These are phyloP conservation scores for Rhinolophus ferrumequinum DNA, from an alignment of 2,113 vertebrate species.

Conservation along the genomic window DNA sequence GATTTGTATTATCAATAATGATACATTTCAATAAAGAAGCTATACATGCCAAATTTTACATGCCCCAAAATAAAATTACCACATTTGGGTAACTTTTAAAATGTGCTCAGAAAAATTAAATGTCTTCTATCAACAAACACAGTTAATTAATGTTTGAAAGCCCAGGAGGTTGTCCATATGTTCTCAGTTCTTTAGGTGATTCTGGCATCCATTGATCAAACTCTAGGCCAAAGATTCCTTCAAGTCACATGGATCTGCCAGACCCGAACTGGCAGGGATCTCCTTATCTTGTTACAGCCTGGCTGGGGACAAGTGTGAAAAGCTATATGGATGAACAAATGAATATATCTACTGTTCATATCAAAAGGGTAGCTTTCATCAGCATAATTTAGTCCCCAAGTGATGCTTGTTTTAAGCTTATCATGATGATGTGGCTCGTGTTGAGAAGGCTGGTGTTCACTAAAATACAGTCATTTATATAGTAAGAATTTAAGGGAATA, in stretches of 20 bases:
- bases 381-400: neutral
- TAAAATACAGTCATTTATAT: slow-evolving; percentile 15
- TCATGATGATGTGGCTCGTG: neutral
- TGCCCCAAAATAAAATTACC: neutral
- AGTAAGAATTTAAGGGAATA: slow-evolving; percentile 26
- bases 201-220: neutral
- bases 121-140: neutral
- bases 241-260: neutral
- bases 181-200: neutral
- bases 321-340: neutral
- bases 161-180: neutral
- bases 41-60: neutral
- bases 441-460: neutral
- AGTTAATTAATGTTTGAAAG: neutral
- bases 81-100: neutral
- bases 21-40: neutral
- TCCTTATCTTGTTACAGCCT: slow-evolving; percentile 22
- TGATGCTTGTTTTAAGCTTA: neutral
- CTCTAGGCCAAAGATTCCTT: slow-evolving; percentile 28
- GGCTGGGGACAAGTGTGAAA: neutral
- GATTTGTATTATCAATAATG: neutral
- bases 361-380: neutral
- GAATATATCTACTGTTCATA: neutral
- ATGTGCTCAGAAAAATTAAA: slow-evolving; percentile 36
- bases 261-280: slow-evolving; percentile 20